These are phyloP conservation scores for Periparus ater DNA, from an alignment of 2,797 vertebrate species.

Conservation along the genomic window DNA sequence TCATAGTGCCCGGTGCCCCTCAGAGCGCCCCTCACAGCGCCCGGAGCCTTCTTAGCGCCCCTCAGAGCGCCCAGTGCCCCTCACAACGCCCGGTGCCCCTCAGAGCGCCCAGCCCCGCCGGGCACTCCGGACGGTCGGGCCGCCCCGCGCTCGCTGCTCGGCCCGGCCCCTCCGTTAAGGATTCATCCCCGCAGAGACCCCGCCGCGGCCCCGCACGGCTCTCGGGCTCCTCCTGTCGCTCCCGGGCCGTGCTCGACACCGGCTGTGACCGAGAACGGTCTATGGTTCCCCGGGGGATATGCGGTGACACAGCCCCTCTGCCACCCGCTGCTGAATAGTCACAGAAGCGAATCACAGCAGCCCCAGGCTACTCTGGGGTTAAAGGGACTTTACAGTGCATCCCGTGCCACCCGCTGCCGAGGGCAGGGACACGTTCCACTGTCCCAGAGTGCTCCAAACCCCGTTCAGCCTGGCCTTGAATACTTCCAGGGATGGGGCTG, in stretches of 20 bases:
- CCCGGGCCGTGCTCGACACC: not conserved
- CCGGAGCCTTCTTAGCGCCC: not conserved
- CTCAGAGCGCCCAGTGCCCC: not conserved
- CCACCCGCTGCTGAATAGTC: not conserved
- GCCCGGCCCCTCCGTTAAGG: too few relatives aligned
- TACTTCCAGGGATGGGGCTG: not conserved
- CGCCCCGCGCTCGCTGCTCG: not conserved
- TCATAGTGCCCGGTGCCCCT: not conserved
- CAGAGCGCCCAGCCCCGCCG: not conserved
- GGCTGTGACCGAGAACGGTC: not conserved
- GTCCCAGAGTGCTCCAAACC: not conserved
- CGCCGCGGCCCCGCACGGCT: not conserved
- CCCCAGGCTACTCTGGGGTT: not conserved
- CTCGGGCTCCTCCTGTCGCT: too few relatives aligned
- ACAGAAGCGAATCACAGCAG: not conserved
- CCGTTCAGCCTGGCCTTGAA: too few relatives aligned
- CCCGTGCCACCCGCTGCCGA: fast-evolving
- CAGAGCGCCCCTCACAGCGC: not conserved
- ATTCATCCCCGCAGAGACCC: too few relatives aligned
- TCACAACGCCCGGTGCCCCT: not conserved
- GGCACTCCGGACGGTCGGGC: not conserved
- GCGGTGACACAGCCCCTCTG: not conserved
- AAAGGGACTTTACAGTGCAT: not conserved
- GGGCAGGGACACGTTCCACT: not conserved
- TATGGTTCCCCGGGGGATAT: not conserved